Evolutionary conservation across 2,113 vertebrate species (phyloP), one percentile per base, ranked within the genome.

Genomic region (Bos javanicus): DNA sequence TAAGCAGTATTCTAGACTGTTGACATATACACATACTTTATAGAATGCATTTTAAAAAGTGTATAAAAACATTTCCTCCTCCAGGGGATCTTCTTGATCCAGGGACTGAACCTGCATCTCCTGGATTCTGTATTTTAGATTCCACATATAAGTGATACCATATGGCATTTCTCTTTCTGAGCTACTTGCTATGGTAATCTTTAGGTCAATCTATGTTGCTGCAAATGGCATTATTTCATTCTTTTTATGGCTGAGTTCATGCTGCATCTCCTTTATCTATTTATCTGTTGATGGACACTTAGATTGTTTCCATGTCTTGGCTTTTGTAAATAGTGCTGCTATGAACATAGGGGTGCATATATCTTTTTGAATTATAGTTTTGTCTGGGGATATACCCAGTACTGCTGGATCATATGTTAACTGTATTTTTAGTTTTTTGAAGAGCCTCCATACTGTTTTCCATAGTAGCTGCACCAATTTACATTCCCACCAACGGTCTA

Each of bases 1-100:
- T 95, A 96, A 98, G 89, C 90, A 98, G 95, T 96, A 98, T 96
- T 97, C 96, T 97, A 85, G 98, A 98, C 97, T 97, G 96, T 96
- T 97, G 96, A 97, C 95, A 98, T 97, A 98, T 89, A 60, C 59
- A 85, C 97, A 96, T 56, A 97, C 89, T 97, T 60, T 60, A 59
- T 97, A 97, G 96, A 97, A 26, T 78, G 95, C 94, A 94, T 90
- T 95, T 97, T 84, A 59, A 93, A 95, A 86, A 98, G 89, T 95
- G 85, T 96, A 91, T 93, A 76, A 95, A 90, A 93, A 71, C 23
- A 39, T 39, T 39, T 39, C 67, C n/a, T 71, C 67, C 67, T 39
- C n/a, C 19, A 71, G 67, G n/a, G n/a, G 67, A 6, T 71, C n/a
- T 71, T 71, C 19, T 36, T 71, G 67, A 23, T 39, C 19, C n/a